Conservation (phyloP, 2,888 invertebrate species). For the Nasonia oneida region DNA sequence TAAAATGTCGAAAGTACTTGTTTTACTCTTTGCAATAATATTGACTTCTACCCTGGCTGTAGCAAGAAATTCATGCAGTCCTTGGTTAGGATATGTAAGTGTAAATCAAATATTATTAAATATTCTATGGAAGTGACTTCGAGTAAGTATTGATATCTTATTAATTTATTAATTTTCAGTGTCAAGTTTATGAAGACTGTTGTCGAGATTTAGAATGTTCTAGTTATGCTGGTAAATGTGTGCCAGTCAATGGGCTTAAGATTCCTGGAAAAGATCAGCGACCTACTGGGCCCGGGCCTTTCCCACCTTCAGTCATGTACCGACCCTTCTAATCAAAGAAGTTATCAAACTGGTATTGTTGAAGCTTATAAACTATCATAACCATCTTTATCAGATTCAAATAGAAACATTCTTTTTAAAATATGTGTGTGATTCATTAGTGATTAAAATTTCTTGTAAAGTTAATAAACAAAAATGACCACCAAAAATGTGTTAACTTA, state of each 20-base stretch:
- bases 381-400: too few species aligned
- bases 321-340: not conserved
- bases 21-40: slow-evolving; percentile 10
- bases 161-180: slow-evolving; percentile 61
- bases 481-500: not conserved
- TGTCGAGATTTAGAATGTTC: slow-evolving; percentile 64
- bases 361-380: not conserved
- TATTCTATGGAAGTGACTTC: not conserved
- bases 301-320: not conserved
- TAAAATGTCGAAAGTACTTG: slow-evolving; percentile 9
- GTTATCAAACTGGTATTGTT: not conserved
- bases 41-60: not conserved
- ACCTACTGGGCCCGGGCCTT: slow-evolving; percentile 60
- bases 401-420: not conserved
- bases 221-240: slow-evolving; percentile 61
- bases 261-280: slow-evolving; percentile 62
- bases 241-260: slow-evolving; percentile 41
- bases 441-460: too few species aligned
- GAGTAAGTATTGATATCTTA: not conserved
- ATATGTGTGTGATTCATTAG: not conserved
- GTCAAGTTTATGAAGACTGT: slow-evolving; percentile 60
- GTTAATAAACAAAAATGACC: too few species aligned
- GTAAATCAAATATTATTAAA: not conserved
- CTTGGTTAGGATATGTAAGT: slow-evolving; percentile 58
- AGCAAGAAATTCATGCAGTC: slow-evolving; percentile 44